Base-by-base conservation (phyloP, 2,888 invertebrate species). In the Drosophila anomalipes region DNA sequence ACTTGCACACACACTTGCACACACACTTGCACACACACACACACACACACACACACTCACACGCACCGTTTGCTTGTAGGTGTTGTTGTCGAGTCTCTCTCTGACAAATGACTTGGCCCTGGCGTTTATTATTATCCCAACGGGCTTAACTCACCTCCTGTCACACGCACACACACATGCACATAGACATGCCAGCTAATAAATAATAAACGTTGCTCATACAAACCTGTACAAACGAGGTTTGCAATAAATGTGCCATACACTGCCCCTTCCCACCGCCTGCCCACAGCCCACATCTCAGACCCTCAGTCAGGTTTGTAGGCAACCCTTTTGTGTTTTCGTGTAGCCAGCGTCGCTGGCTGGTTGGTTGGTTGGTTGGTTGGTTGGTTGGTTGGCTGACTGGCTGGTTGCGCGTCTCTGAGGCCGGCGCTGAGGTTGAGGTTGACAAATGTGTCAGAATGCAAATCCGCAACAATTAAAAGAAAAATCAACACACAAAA, bases 401-500 rank as follows among this genome's bases (percentile, higher is more conserved):
- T 66, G 59, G 58, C 57, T 59, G 62, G 70, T 37, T 51, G 74
- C 65, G 76, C 79, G 86, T 77, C 81, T 79, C 83, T 76, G 87
- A 80, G 81, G 83, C 81, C 84, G 86, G 82, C 83, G 49, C 86
- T 86, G 89, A 86, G 85, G 90, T 88, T 92, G 92, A 92, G 92
- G 92, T 92, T 92, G 92, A 89, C 92, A 92, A 93, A 91, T 92
- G 93, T 93, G 93, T 93, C 93, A 93, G 92, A 93, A 93, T 92
- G 92, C 90, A 91, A 92, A 92, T 93, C 93, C 93, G 91, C 93
- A 92, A 92, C 93, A 91, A 93, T 92, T 92, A 92, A 91, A 90
- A 91, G 91, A 92, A 92, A 92, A 91, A 92, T 92, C 92, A 92
- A 92, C 92, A 92, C 87, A 92, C 88, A 91, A 83, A 79, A 85